Percentiles rank a stretch among this genome's conserved stretches.
phyloP scores from a whole-genome alignment of 1,140 invertebrate species.

The Zaprionus nigranus region DNA sequence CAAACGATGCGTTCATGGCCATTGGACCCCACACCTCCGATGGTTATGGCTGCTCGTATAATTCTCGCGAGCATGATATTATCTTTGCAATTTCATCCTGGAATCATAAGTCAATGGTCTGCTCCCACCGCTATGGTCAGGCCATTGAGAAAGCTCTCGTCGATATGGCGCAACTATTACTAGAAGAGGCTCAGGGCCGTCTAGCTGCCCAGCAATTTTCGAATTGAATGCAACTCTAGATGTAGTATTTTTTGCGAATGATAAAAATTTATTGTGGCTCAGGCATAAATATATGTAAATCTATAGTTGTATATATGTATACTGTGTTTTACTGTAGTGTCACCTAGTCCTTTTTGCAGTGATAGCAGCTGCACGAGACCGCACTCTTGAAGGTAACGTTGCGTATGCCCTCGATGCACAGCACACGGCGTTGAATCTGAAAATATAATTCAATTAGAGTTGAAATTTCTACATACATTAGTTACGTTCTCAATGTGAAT shows the following conservation, averaged over 20 bases:
- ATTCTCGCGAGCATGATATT: constrained; percentile 89
- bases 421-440: constrained; percentile 85
- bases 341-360: constrained; percentile 91
- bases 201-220: neutral
- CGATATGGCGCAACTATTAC: constrained; percentile 41
- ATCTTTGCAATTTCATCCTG: constrained; percentile 90
- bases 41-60: constrained; percentile 94
- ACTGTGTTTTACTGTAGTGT: neutral
- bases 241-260: constrained; percentile 16
- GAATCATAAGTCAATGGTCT: constrained; percentile 15
- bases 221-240: neutral
- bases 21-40: constrained; percentile 91
- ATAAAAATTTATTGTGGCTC: constrained; percentile 28
- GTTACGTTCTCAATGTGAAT: neutral
- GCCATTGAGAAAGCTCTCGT: constrained; percentile 35
- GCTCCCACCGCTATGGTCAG: constrained; percentile 12
- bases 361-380: constrained; percentile 92
- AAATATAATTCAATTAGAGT: neutral
- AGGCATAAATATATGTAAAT: constrained; percentile 14
- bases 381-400: constrained; percentile 93
- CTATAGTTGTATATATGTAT: neutral
- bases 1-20: constrained; percentile 91
- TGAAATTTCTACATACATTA: neutral
- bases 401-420: constrained; percentile 90
- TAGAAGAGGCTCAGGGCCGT: constrained; percentile 15